Base-by-base conservation (phyloP, 2,113 vertebrate genomes). In the Lonchura striata region DNA sequence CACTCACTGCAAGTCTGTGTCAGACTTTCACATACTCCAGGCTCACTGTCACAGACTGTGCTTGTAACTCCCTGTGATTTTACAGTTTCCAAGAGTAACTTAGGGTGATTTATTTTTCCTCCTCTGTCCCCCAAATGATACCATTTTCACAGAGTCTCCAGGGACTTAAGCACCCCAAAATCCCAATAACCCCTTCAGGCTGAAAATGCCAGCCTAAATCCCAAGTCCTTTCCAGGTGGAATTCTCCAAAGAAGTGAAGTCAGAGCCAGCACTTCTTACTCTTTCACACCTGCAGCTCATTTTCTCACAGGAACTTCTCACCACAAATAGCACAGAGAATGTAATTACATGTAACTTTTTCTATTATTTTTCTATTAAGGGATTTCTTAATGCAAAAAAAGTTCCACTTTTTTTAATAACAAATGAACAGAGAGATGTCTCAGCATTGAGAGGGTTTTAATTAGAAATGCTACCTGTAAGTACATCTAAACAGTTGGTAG, bases 391-490 rank as follows among this genome's bases (percentile, higher is more conserved):
- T 77, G 76, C 37, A 87, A 54, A 89, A 66, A 63, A 90, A 63
- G 33, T 47, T 46, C 9, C 24, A 35, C 30, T 87, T 92, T 94
- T 96, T 96, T 95, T 22, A 96, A 93, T 95, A 82, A 94, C 35
- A 1, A 92, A 90, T 47, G 92, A 97, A 94, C 66, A 80, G 91
- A 96, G 69, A 96, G 33, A 74, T 87, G 88, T 92, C 90, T 95
- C 78, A 94, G 84, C 93, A 96, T 95, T 86, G 88, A 91, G 95
- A 94, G 88, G 71, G 82, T 94, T 97, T 96, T 97, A 97, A 97
- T 97, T 97, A 97, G 94, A 94, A 94, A 96, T 95, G 82, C 79
- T 97, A 96, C 95, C 96, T 97, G 95, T 97, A 97, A 97, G 92
- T 97, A 97, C 81, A 82, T 95, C 94, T 92, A 97, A 97, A 96